Conservation (phyloP, 1,140 invertebrate species). For the Drosophila bocqueti region DNA sequence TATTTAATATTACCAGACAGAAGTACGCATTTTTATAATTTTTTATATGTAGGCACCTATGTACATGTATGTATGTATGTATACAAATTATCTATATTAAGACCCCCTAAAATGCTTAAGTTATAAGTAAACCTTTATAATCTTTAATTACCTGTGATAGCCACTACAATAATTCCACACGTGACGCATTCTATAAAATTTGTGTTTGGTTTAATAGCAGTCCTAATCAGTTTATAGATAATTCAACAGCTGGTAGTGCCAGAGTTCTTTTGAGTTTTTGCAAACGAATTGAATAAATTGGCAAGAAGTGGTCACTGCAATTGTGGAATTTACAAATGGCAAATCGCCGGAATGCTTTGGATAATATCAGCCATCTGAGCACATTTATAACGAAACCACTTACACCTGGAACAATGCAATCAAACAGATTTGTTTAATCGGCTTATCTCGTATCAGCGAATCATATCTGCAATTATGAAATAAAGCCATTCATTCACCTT, state of each 20-base stretch:
- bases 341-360: slow-evolving; percentile 4
- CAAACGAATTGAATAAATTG: neutral
- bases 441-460: slow-evolving; percentile 40
- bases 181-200: slow-evolving; percentile 35
- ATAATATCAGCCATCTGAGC: neutral
- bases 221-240: slow-evolving; percentile 75
- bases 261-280: neutral
- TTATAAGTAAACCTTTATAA: neutral
- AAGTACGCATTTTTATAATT: too few relatives aligned
- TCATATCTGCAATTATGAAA: slow-evolving; percentile 42
- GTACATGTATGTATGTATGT: too few relatives aligned
- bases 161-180: slow-evolving; percentile 8
- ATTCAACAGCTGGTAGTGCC: slow-evolving; percentile 65
- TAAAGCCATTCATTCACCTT: slow-evolving; percentile 40
- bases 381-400: slow-evolving; percentile 4
- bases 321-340: slow-evolving; percentile 4
- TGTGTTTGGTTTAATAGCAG: slow-evolving; percentile 53
- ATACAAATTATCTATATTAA: neutral
- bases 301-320: neutral
- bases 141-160: slow-evolving; percentile 1
- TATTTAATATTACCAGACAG: too few relatives aligned
- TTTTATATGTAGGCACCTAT: too few relatives aligned
- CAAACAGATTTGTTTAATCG: slow-evolving; percentile 34
- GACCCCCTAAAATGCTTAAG: neutral
- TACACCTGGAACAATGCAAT: slow-evolving; percentile 31